A percentile compares a stretch with the other conserved stretches of the same genome.
phyloP scores from a whole-genome alignment of 2,797 vertebrate genomes.

The Schizothorax lantsangensis region DNA sequence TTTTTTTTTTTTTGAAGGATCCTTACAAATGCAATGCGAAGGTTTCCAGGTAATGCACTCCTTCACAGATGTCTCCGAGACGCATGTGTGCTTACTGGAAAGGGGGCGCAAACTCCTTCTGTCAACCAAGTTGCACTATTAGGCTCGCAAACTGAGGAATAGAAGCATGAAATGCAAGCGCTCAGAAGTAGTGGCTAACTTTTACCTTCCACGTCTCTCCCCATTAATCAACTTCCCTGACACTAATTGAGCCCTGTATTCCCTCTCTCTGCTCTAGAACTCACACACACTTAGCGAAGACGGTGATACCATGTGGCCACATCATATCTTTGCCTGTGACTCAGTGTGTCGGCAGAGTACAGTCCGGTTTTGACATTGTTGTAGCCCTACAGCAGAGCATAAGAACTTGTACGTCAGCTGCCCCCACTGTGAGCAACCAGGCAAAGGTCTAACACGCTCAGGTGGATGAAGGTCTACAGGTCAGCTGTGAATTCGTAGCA shows the following conservation, averaged over 20 bases:
- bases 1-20: no score
- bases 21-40: not conserved
- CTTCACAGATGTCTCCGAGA: not conserved
- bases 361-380: slow-evolving; percentile 59
- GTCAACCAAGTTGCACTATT: slow-evolving; percentile 48
- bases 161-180: slow-evolving; percentile 56
- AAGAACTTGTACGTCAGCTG: slow-evolving; percentile 39
- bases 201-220: slow-evolving; percentile 58
- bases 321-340: slow-evolving; percentile 53
- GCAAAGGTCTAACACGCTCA: slow-evolving; percentile 4
- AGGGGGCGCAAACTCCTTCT: not conserved
- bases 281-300: slow-evolving; percentile 34
- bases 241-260: slow-evolving; percentile 59
- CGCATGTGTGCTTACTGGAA: not conserved
- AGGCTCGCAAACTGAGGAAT: slow-evolving; percentile 47
- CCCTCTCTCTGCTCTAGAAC: slow-evolving; percentile 39
- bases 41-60: not conserved
- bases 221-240: slow-evolving; percentile 63
- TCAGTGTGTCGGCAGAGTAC: slow-evolving; percentile 24
- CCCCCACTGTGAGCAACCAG: not conserved
- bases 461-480: slow-evolving; percentile 36
- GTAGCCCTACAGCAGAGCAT: slow-evolving; percentile 60
- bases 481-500: slow-evolving; percentile 17
- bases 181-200: slow-evolving; percentile 56
- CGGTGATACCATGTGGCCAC: slow-evolving; percentile 51